Conservation (phyloP, 1,140 invertebrate genomes). For the Anastatus disparis region DNA sequence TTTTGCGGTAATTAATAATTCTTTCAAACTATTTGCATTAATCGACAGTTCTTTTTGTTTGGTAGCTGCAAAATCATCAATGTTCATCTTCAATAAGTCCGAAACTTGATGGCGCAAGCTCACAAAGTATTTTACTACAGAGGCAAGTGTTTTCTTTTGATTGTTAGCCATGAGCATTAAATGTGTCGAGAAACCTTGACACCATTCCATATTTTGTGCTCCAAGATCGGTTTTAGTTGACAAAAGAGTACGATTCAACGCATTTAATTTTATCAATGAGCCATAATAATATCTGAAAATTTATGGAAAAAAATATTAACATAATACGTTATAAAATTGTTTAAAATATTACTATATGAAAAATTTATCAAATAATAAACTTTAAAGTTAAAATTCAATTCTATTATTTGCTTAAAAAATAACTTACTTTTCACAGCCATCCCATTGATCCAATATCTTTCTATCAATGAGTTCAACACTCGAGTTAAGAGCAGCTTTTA, state of each 20-base stretch:
- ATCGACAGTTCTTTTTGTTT: constrained; percentile 46
- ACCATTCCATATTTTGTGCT: constrained; percentile 81
- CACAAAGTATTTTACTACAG: constrained; percentile 57
- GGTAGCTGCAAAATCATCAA: constrained; percentile 30
- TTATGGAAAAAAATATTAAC: neutral
- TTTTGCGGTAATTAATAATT: constrained; percentile 65
- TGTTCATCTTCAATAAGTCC: constrained; percentile 45
- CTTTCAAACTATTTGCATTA: constrained; percentile 58
- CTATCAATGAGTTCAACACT: constrained; percentile 32
- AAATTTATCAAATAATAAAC: no score
- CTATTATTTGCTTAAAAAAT: no score
- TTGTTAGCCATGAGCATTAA: constrained; percentile 71
- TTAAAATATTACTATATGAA: no score
- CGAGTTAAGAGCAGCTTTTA: constrained; percentile 66
- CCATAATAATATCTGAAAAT: constrained; percentile 66
- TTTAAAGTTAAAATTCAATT: no score
- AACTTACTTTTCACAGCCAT: constrained; percentile 76
- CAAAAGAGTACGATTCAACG: constrained; percentile 73
- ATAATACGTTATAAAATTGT: no score
- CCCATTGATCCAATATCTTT: constrained; percentile 72
- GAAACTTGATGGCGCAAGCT: constrained; percentile 55
- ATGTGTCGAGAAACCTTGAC: constrained; percentile 82
- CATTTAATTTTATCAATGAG: constrained; percentile 75
- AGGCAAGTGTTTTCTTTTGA: constrained; percentile 61
- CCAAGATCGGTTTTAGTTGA: constrained; percentile 82